Percentiles rank a stretch among this genome's conserved stretches.
Evolutionary conservation across 2,113 vertebrate genomes (phyloP).

Genomic region (Bostrychus sinensis): DNA sequence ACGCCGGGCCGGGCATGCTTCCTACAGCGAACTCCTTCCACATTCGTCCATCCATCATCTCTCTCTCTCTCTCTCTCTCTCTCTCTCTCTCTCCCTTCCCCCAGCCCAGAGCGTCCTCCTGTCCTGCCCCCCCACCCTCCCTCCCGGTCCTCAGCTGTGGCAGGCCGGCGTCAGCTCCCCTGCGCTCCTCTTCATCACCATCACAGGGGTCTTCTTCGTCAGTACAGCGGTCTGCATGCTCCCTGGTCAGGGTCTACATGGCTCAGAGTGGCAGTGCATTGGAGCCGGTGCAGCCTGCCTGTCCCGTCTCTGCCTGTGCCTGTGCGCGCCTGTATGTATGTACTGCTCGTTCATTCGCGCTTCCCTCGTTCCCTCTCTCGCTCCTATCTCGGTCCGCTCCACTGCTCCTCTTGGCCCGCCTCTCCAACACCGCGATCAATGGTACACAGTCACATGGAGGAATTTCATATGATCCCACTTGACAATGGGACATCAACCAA

Average conservation of each 20-base stretch:
- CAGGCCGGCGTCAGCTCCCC: conserved; percentile 64
- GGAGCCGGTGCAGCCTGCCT: conserved; percentile 59
- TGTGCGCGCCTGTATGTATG: conserved; percentile 52
- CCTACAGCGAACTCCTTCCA: neutral
- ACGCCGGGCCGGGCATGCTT: neutral
- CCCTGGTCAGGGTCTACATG: neutral
- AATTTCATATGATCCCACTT: neutral
- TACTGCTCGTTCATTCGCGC: conserved; percentile 52
- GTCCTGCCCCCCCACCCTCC: conserved; percentile 15
- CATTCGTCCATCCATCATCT: conserved; percentile 50
- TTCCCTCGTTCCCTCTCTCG: conserved; percentile 13
- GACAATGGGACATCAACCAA: neutral
- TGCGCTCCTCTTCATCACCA: conserved; percentile 65
- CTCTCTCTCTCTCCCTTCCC: conserved; percentile 24
- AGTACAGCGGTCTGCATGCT: conserved; percentile 59
- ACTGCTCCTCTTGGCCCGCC: conserved; percentile 69
- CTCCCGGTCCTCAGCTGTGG: conserved; percentile 73
- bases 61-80: conserved; percentile 60
- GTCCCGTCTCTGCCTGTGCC: conserved; percentile 57
- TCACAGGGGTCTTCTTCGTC: conserved; percentile 47
- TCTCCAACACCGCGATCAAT: conserved; percentile 64
- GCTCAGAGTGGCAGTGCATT: conserved; percentile 24
- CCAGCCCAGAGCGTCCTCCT: conserved; percentile 5
- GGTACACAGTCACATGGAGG: conserved; percentile 39
- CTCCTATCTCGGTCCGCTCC: conserved; percentile 58